Base-by-base conservation (phyloP, 2,888 invertebrate genomes). In the Xanthia icteritia region DNA sequence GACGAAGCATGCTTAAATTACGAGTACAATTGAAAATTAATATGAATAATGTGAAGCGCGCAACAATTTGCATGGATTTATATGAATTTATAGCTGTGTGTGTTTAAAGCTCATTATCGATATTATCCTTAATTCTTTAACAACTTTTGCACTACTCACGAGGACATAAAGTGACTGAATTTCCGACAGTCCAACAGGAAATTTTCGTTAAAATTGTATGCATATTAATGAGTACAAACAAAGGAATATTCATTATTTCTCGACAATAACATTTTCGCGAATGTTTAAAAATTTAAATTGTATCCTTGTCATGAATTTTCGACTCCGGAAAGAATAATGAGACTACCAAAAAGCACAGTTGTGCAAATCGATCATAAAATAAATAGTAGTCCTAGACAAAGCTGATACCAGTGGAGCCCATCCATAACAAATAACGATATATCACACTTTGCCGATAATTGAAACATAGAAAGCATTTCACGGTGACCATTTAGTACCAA, bases 401-500 rank as follows among this genome's bases (percentile, higher is more conserved):
- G 66, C 42, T 23, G 13, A 64, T 74, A 77, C 77, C 39, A 63
- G 61, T 54, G 64, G 68, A 79, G 79, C 70, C 80, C 74, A 86
- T 79, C 85, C 85, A 85, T 88, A 86, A 87, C 83, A 86, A 88
- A 93, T 90, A 91, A 90, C 91, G 89, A 93, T 93, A 94, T 92
- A 94, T 94, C 93, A 92, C 91, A 91, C 86, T 91, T 90, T 90
- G 81, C 85, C 88, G 88, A 83, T 91, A 91, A 94, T 92, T 91
- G 92, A 90, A 93, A 95, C 95, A 95, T 91, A 92, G 92, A 94
- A 95, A 94, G 90, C 90, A 91, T 95, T 94, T 95, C 92, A 93
- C 91, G 90, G 89, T 87, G 77, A 81, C 86, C 87, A 89, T 89
- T 89, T 90, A 87, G 88, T 88, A 89, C 89, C 90, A 84, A 89